These are phyloP conservation scores for Pterocles burchelli DNA, from an alignment of 2,113 vertebrate genomes.

Conservation along the genomic window DNA sequence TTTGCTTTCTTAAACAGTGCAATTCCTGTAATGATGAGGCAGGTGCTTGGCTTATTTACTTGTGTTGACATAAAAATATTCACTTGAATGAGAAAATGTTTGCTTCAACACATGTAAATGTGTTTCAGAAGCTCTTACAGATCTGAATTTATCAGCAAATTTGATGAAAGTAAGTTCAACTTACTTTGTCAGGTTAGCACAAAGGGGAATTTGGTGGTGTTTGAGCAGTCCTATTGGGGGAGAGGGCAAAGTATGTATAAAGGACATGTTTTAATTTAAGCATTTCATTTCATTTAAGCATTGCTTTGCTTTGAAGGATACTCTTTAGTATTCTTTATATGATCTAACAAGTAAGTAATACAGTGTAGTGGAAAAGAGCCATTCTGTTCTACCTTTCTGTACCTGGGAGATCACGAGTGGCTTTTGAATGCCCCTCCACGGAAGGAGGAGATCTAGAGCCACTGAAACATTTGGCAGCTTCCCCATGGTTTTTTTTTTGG, in stretches of 20 bases:
- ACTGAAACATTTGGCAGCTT: neutral
- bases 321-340: neutral
- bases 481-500: neutral
- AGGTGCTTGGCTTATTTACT: neutral
- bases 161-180: neutral
- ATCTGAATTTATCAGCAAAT: neutral
- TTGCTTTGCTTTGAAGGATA: neutral
- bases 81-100: neutral
- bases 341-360: neutral
- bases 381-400: neutral
- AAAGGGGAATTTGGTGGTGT: neutral
- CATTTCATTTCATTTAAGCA: neutral
- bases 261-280: neutral
- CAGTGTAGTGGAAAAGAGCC: neutral
- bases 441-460: neutral
- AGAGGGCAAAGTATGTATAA: neutral
- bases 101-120: neutral
- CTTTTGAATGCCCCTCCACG: neutral
- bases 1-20: neutral
- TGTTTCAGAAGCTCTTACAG: neutral
- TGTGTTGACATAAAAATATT: neutral
- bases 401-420: neutral
- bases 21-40: neutral
- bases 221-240: neutral
- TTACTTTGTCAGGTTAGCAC: neutral